Conservation (phyloP, 2,797 vertebrate genomes). For the Hyperoplus immaculatus region DNA sequence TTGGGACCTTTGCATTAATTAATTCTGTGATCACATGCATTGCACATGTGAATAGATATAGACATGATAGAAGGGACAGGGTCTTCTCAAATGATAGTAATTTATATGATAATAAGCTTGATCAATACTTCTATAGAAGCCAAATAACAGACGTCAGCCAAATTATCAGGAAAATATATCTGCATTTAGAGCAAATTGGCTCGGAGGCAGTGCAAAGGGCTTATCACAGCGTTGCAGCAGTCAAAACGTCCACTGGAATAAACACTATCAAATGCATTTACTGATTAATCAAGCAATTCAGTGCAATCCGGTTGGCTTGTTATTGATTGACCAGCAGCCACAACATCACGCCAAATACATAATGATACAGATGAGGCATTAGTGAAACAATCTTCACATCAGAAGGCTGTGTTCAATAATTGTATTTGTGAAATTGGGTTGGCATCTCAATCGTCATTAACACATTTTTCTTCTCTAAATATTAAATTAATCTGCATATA, state of each 20-base stretch:
- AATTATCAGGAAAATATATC: conserved; percentile 9
- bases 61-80: background rate
- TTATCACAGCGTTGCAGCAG: conserved; percentile 25
- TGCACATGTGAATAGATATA: conserved; percentile 28
- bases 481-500: background rate
- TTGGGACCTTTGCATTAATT: conserved; percentile 46
- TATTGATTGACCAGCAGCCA: conserved; percentile 16
- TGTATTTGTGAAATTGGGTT: background rate
- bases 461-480: background rate
- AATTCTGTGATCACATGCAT: conserved; percentile 15
- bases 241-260: background rate
- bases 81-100: conserved; percentile 7
- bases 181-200: conserved; percentile 3
- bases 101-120: conserved; percentile 36
- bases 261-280: background rate
- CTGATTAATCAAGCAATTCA: conserved; percentile 15
- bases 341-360: background rate
- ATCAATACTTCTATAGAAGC: background rate
- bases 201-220: background rate
- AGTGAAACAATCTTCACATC: background rate
- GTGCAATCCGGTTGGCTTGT: background rate
- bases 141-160: background rate
- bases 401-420: background rate
- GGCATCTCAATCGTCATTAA: background rate
- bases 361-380: background rate